A percentile compares a stretch with the other conserved stretches of the same genome.
Evolutionary conservation across 2,888 invertebrate genomes (phyloP).

Genomic region (Pterostichus madidus): DNA sequence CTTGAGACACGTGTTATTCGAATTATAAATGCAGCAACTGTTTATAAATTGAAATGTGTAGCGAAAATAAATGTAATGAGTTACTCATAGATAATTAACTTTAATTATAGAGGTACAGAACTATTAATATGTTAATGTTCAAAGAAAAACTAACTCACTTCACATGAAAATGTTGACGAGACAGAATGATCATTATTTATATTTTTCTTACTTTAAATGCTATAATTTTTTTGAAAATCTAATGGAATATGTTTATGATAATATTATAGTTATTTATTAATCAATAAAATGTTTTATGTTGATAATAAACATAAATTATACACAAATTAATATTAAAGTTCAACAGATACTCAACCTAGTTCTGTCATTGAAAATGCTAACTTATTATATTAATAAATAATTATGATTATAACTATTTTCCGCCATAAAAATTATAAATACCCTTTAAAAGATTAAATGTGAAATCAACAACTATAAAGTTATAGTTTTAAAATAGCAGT

Average conservation of each 20-base stretch:
- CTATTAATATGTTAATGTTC: conserved; percentile 20
- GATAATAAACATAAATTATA: neutral
- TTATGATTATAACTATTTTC: neutral
- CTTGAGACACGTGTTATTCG: conserved; percentile 28
- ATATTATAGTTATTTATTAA: conserved; percentile 17
- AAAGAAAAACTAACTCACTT: neutral
- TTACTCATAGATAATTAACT: neutral
- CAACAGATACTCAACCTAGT: neutral
- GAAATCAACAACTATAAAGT: too few relatives aligned
- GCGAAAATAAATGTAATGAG: conserved; percentile 19
- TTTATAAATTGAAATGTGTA: conserved; percentile 37
- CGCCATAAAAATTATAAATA: too few relatives aligned
- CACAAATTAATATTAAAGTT: conserved; percentile 22
- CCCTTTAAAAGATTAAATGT: too few relatives aligned
- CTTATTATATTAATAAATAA: neutral
- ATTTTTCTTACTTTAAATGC: too few relatives aligned
- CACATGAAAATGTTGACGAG: too few relatives aligned
- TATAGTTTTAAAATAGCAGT: too few relatives aligned
- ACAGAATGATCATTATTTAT: too few relatives aligned
- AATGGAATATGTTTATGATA: too few relatives aligned
- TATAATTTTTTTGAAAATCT: too few relatives aligned
- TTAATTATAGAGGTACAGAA: conserved; percentile 3
- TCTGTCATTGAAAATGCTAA: conserved; percentile 16
- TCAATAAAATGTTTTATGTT: conserved; percentile 4
- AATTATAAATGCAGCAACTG: conserved; percentile 33